Evolutionary conservation across 2,797 vertebrate genomes (phyloP).

Genomic region (Acestrorhynchus altus): DNA sequence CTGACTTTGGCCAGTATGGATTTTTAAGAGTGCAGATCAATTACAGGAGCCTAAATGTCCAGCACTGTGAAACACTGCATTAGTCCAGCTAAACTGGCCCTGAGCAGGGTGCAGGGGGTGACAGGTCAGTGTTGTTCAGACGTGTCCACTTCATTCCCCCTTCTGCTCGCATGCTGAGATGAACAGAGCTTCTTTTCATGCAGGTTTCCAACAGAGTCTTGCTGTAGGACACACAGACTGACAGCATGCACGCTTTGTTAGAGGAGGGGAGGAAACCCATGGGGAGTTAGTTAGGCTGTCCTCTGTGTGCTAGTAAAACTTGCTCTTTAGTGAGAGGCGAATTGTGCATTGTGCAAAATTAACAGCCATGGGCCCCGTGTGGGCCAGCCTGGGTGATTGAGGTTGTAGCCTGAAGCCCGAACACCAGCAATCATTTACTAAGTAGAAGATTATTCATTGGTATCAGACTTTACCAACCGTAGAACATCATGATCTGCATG

Average conservation of each 20-base stretch:
- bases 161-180: constrained; percentile 53
- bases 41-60: neutral
- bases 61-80: neutral
- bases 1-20: neutral
- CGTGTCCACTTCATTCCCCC: constrained; percentile 55
- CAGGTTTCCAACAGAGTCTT: constrained; percentile 52
- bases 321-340: constrained; percentile 43
- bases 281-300: constrained; percentile 50
- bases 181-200: constrained; percentile 67
- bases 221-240: constrained; percentile 49
- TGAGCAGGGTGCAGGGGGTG: constrained; percentile 25
- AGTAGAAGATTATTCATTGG: neutral
- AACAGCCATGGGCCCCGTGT: constrained; percentile 14
- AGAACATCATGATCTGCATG: neutral
- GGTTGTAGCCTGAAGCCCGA: neutral
- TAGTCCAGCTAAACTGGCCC: neutral
- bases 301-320: constrained; percentile 44
- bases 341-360: constrained; percentile 54
- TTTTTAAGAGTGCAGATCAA: neutral
- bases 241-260: constrained; percentile 51
- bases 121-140: constrained; percentile 61
- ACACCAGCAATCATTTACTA: constrained; percentile 1
- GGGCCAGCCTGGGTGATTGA: neutral
- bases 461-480: neutral
- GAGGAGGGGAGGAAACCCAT: constrained; percentile 42